Base-by-base conservation (phyloP, 1,140 invertebrate genomes). In the Capitella teleta region DNA sequence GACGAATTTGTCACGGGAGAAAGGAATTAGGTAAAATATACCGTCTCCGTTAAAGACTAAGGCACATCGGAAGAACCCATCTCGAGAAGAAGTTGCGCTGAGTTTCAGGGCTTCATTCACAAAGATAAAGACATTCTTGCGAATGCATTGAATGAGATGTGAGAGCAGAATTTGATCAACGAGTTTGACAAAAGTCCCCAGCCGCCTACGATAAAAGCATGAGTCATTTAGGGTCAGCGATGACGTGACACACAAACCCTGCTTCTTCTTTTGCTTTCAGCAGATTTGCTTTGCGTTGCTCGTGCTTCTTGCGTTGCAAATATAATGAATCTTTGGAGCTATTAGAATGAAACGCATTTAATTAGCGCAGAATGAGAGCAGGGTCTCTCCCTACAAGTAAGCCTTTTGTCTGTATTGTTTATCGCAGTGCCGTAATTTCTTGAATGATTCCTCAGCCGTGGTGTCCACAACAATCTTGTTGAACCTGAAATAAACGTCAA, bases 321-420 rank as follows among this genome's bases (percentile, higher is more conserved):
- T 64, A 60, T 6, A 68, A 49, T 12, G 68, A 70, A 42, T 70
- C 68, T 53, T 67, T 68, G 4, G 68, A 58, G 48, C 68, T 70
- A 57, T 24, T 56, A 59, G 41, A 46, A 40, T n/a, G n/a, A n/a
- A n/a, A n/a, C n/a, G n/a, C n/a, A n/a, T n/a, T n/a, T n/a, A n/a
- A n/a, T n/a, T n/a, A n/a, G n/a, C n/a, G n/a, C n/a, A n/a, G n/a
- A n/a, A n/a, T n/a, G n/a, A n/a, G n/a, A n/a, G n/a, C n/a, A n/a
- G n/a, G n/a, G n/a, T n/a, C n/a, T 8, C n/a, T 37, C 66, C 67
- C 65, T 57, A 70, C 68, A 70, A 64, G 16, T 61, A 51, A 12
- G 63, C 57, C 44, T 66, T 70, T 54, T 67, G 64, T 43, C 60
- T 60, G 19, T 64, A 57, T 48, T 70, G 68, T 47, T 68, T 61